Conservation (phyloP, 2,797 vertebrate species). For the Dromococcyx pavoninus region DNA sequence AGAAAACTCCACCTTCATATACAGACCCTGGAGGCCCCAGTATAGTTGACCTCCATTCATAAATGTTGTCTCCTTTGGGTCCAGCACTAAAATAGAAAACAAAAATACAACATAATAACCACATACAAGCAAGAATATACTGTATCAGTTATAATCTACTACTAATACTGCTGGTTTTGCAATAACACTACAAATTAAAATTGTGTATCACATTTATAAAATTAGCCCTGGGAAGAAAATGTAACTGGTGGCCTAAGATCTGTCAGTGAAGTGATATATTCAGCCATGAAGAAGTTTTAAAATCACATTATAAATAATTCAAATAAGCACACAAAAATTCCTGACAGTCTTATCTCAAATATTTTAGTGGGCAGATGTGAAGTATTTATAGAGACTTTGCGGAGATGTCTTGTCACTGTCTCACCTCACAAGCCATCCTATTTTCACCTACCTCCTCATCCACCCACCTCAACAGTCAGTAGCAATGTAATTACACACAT, state of each 20-base stretch:
- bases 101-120: slow-evolving; percentile 63
- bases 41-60: slow-evolving; percentile 87
- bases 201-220: neutral
- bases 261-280: neutral
- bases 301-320: slow-evolving; percentile 48
- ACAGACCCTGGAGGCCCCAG: slow-evolving; percentile 85
- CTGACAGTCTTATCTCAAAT: neutral
- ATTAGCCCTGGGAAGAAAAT: neutral
- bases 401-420: slow-evolving; percentile 7
- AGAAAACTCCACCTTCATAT: slow-evolving; percentile 86
- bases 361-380: slow-evolving; percentile 10
- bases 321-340: slow-evolving; percentile 27
- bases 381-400: slow-evolving; percentile 7
- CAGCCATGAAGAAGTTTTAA: slow-evolving; percentile 10
- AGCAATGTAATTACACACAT: neutral
- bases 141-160: neutral
- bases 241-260: neutral
- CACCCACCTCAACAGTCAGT: slow-evolving; percentile 20
- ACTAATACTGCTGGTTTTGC: neutral
- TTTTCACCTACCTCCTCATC: neutral
- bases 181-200: slow-evolving; percentile 16
- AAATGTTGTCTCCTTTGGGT: slow-evolving; percentile 88
- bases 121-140: slow-evolving; percentile 10
- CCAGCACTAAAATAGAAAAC: slow-evolving; percentile 82
- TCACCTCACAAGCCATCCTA: slow-evolving; percentile 12